Percentiles rank a stretch among this genome's conserved stretches.
Conservation (phyloP, 2,888 invertebrate genomes). For the Calameuta filiformis region DNA sequence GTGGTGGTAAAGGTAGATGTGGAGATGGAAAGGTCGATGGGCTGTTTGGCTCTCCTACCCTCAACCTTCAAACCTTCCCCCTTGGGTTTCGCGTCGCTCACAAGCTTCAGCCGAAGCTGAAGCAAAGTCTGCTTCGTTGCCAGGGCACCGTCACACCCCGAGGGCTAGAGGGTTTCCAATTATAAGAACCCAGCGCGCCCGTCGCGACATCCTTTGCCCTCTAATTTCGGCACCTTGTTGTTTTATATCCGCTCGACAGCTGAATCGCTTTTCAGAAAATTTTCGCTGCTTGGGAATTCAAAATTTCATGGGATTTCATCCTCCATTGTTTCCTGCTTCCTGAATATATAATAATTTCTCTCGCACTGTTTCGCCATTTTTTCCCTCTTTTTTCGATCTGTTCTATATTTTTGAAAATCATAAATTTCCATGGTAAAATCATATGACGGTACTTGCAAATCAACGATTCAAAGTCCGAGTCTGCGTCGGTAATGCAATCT, state of each 20-base stretch:
- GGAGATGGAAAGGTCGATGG: conserved; percentile 5
- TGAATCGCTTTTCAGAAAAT: neutral
- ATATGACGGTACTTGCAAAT: too few species aligned
- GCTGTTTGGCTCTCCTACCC: conserved; percentile 12
- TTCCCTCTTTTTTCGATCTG: neutral
- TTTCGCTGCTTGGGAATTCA: neutral
- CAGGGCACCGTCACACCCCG: conserved; percentile 41
- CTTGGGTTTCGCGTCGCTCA: neutral
- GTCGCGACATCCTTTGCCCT: conserved; percentile 24
- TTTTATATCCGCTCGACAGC: neutral
- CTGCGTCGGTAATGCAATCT: neutral
- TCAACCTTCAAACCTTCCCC: neutral
- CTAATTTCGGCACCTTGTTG: conserved; percentile 32
- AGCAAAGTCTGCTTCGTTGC: conserved; percentile 36
- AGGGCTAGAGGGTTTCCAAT: conserved; percentile 42
- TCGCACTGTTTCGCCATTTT: neutral
- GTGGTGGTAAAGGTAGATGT: neutral
- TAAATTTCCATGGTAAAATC: neutral
- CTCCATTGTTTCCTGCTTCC: neutral
- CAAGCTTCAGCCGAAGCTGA: conserved; percentile 24
- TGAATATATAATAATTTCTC: neutral
- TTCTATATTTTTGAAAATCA: neutral
- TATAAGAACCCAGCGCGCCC: conserved; percentile 40
- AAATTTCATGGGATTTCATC: neutral
- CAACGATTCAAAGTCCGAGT: neutral